phyloP scores from a whole-genome alignment of 2,113 vertebrate genomes.

The Hippotragus niger region DNA sequence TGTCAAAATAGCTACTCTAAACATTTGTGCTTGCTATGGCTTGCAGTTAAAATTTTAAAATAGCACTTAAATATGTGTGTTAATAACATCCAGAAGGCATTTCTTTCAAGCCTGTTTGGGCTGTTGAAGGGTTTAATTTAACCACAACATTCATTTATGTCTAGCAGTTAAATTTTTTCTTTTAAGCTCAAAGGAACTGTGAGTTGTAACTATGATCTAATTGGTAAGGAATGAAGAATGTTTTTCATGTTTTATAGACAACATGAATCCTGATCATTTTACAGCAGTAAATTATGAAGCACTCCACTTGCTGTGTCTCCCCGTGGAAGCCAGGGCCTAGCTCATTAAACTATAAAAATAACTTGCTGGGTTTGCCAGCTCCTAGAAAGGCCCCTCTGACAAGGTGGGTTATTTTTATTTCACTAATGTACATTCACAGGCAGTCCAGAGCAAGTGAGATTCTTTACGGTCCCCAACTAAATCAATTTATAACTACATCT shows the following conservation, averaged over 20 bases:
- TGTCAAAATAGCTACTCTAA: constrained; percentile 81
- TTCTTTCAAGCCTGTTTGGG: constrained; percentile 84
- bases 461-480: constrained; percentile 73
- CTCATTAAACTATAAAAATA: constrained; percentile 84
- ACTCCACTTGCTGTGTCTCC: constrained; percentile 74
- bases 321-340: constrained; percentile 73
- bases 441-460: constrained; percentile 61
- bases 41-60: constrained; percentile 85
- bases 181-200: constrained; percentile 83
- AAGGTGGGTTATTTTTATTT: constrained; percentile 81
- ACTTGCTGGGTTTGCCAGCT: constrained; percentile 68
- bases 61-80: constrained; percentile 83
- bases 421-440: constrained; percentile 67
- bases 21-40: constrained; percentile 81
- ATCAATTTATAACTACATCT: constrained; percentile 81
- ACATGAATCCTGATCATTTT: constrained; percentile 85
- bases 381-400: constrained; percentile 72
- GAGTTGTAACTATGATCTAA: constrained; percentile 85
- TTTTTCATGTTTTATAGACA: constrained; percentile 89
- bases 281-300: constrained; percentile 84
- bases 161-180: constrained; percentile 83
- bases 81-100: constrained; percentile 86
- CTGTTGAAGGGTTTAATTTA: constrained; percentile 86
- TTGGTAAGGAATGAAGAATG: constrained; percentile 86
- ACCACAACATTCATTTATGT: constrained; percentile 83